A percentile compares a stretch with the other conserved stretches of the same genome.
Evolutionary conservation across 2,888 invertebrate species (phyloP).

Genomic region (Leucophenga maculata): DNA sequence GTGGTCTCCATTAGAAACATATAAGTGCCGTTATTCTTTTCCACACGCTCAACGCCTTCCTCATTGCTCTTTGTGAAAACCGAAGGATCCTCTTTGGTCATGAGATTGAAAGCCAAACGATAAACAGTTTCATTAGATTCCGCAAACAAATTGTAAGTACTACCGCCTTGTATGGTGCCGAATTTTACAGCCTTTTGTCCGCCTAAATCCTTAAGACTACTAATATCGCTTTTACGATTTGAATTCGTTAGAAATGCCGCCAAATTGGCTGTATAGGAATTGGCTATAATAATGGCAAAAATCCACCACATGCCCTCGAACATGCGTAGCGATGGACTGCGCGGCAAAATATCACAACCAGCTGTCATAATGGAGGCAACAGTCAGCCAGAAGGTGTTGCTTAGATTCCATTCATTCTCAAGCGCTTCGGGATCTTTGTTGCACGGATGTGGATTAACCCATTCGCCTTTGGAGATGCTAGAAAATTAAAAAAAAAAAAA

Average conservation of each 20-base stretch:
- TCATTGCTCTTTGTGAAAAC: slow-evolving; percentile 85
- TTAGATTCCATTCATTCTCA: slow-evolving; percentile 90
- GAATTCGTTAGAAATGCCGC: slow-evolving; percentile 94
- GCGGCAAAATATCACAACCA: slow-evolving; percentile 92
- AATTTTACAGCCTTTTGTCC: slow-evolving; percentile 94
- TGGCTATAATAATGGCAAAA: slow-evolving; percentile 85
- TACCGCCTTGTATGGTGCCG: slow-evolving; percentile 88
- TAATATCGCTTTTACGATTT: slow-evolving; percentile 90
- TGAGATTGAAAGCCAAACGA: slow-evolving; percentile 89
- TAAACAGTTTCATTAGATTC: slow-evolving; percentile 88
- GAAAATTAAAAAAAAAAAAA: background rate
- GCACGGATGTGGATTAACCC: slow-evolving; percentile 95
- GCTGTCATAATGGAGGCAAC: slow-evolving; percentile 94
- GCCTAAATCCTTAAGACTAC: slow-evolving; percentile 90
- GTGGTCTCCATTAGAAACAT: slow-evolving; percentile 98
- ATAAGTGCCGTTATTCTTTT: slow-evolving; percentile 81
- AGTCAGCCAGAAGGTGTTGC: slow-evolving; percentile 96
- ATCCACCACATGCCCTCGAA: slow-evolving; percentile 88
- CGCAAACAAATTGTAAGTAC: slow-evolving; percentile 92
- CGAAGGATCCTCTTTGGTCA: slow-evolving; percentile 85
- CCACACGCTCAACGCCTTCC: slow-evolving; percentile 88
- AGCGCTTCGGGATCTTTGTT: slow-evolving; percentile 87
- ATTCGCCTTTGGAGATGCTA: slow-evolving; percentile 90
- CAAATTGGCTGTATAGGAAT: slow-evolving; percentile 93
- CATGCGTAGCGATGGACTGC: slow-evolving; percentile 84